phyloP scores from a whole-genome alignment of 2,113 vertebrate genomes.

The Brachyhypopomus gauderio region DNA sequence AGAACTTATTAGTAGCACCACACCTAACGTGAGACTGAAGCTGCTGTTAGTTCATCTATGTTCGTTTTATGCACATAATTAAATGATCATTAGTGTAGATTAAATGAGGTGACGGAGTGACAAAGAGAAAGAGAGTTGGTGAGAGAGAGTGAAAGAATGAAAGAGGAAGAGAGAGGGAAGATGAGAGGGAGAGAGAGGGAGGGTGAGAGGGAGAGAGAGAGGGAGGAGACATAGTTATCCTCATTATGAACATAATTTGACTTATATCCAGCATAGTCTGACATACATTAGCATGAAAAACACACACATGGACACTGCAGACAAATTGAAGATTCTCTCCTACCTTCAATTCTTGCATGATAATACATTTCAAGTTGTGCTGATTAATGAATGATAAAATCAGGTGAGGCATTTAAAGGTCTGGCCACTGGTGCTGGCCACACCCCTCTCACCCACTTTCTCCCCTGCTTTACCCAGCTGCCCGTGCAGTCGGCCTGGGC shows the following conservation, averaged over 20 bases:
- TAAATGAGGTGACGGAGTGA: constrained; percentile 3
- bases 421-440: too few species aligned
- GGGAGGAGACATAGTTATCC: not conserved
- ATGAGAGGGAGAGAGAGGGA: not conserved
- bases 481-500: too few species aligned
- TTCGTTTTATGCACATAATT: constrained; percentile 32
- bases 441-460: too few species aligned
- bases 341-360: not conserved
- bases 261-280: not conserved
- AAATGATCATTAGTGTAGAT: constrained; percentile 25
- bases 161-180: not conserved
- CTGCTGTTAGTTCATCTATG: constrained; percentile 22
- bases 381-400: not conserved
- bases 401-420: not conserved
- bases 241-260: constrained; percentile 18
- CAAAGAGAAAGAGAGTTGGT: not conserved
- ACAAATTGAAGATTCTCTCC: not conserved
- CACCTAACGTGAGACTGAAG: not conserved
- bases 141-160: not conserved
- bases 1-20: not conserved
- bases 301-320: not conserved
- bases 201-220: not conserved
- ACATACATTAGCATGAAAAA: not conserved
- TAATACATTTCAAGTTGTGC: not conserved
- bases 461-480: too few species aligned